A percentile compares a stretch with the other conserved stretches of the same genome.
Evolutionary conservation across 64 coral and sea anemone species (phyloP).

Genomic region (Orbicella faveolata): DNA sequence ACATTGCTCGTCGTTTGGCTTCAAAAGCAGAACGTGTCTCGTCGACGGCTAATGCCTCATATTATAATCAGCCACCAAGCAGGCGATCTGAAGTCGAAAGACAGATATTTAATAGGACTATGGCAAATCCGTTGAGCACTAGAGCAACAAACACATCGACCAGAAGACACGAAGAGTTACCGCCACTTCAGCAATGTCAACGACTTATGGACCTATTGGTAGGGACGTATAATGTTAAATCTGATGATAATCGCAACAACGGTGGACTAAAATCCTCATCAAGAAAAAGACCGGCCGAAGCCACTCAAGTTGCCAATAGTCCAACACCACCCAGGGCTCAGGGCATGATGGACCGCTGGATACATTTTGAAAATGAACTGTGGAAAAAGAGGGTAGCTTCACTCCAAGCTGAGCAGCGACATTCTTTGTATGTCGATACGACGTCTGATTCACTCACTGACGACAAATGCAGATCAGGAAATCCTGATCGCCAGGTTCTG

Average conservation of each 20-base stretch:
- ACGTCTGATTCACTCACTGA: not conserved
- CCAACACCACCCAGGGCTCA: not conserved
- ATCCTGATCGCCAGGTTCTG: not conserved
- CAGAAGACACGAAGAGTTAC: not conserved
- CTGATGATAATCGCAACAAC: not conserved
- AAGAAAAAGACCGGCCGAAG: not conserved
- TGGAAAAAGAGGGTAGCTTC: not conserved
- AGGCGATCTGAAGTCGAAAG: not conserved
- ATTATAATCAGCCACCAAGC: not conserved
- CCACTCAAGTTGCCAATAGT: not conserved
- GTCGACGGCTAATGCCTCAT: not conserved
- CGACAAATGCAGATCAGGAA: not conserved
- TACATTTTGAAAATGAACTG: not conserved
- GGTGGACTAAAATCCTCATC: not conserved
- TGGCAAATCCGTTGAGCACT: not conserved
- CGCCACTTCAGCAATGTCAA: not conserved
- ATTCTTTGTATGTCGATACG: not conserved
- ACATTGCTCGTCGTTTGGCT: not conserved
- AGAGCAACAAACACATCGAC: not conserved
- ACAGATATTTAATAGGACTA: not conserved
- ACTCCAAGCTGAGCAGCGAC: not conserved
- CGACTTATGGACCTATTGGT: not conserved
- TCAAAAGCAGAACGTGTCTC: not conserved
- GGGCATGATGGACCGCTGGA: no score
- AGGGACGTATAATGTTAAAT: not conserved